Percentiles rank a stretch among this genome's conserved stretches.
Conservation (phyloP, 2,113 vertebrate genomes). For the Lophura nycthemera region DNA sequence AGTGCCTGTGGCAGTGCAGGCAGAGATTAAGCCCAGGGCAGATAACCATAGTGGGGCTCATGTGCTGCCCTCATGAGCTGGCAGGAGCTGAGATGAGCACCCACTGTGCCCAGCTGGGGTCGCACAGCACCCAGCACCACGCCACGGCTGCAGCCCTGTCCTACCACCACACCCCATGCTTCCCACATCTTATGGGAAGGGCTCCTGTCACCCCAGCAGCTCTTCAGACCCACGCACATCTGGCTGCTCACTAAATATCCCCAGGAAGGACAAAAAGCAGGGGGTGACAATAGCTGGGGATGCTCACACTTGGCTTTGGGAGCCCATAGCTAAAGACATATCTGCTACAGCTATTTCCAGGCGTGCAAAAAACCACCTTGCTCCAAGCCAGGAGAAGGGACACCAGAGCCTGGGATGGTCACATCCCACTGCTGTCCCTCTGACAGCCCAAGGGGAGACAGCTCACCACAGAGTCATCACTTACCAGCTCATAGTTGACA, state of each 20-base stretch:
- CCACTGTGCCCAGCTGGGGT: neutral
- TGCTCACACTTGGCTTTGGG: neutral
- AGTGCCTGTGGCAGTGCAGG: neutral
- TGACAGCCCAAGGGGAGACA: neutral
- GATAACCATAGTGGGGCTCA: neutral
- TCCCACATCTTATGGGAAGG: neutral
- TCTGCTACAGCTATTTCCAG: conserved; percentile 44
- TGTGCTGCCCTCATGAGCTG: rapidly evolving
- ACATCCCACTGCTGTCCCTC: neutral
- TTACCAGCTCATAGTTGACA: conserved; percentile 90
- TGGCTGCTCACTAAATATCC: neutral
- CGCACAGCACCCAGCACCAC: neutral
- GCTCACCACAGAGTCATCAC: neutral
- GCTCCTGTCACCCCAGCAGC: rapidly evolving
- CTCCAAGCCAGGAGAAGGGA: neutral
- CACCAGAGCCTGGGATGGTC: neutral
- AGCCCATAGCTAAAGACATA: conserved; percentile 4
- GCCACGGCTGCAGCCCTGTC: neutral
- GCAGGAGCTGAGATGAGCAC: neutral
- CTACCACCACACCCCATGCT: neutral
- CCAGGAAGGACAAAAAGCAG: conserved; percentile 11
- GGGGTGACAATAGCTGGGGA: conserved; percentile 30
- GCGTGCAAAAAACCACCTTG: neutral
- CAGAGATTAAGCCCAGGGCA: conserved; percentile 29
- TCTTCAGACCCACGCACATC: neutral